Evolutionary conservation across 2,113 vertebrate species (phyloP), one percentile per base, ranked within the genome.

Genomic region (Papio anubis): DNA sequence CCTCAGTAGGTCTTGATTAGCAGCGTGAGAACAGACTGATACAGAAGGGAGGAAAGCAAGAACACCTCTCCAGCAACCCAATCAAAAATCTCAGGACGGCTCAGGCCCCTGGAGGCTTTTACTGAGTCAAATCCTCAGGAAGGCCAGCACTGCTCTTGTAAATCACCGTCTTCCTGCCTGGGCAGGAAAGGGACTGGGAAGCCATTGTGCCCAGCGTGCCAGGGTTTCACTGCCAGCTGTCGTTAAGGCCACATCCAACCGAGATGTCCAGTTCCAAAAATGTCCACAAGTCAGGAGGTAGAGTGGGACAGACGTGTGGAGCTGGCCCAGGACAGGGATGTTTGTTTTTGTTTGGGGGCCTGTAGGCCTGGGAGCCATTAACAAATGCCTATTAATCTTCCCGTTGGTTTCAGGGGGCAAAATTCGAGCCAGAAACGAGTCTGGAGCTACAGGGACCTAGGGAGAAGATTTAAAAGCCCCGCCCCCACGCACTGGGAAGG

Each of bases 311-410:
- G 83, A n/a, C 8, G 12, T 21, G 5, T 40, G 48, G 57, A 16
- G 17, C 89, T 86, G 12, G 55, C 40, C 35, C 8, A 3, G 66
- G 10, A 20, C 2, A 2, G 10, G 48, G 40, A 52, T n/a, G 70
- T 75, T 80, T 96, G 52, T 88, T 94, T 85, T 90, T 50, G 45
- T 57, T 75, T 81, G 21, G 76, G 61, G 68, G 4, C 30, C 25
- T 70, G 2, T 1, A 32, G 43, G 64, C 55, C 92, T 75, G 35
- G 55, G 52, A 96, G 14, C 73, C 89, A 86, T 68, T 75, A 76
- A 76, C 68, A 59, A 93, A 27, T 43, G 48, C 73, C 43, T 35
- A 21, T 38, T 59, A 45, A 35, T 75, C 92, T 96, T 89, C 73
- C 80, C 16, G 7, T 45, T 59, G 84, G 57, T 70, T 66, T 88